Base-by-base conservation (phyloP, 2,888 invertebrate genomes). In the Linnaemya vulpina region DNA sequence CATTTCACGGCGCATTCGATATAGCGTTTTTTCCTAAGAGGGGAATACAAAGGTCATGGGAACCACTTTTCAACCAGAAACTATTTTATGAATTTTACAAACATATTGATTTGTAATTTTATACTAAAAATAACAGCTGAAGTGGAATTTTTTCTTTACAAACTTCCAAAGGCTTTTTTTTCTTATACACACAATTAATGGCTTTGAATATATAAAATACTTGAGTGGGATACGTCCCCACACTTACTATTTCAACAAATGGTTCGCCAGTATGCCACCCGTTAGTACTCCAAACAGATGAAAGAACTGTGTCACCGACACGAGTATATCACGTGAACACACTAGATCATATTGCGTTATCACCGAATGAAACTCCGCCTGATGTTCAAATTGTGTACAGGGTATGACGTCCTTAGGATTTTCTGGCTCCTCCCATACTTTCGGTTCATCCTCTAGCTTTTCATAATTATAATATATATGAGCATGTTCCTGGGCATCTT, bases 241-340 rank as follows among this genome's bases (percentile, higher is more conserved):
- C 20, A 90, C 92, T 90, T 90, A 92, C 92, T 91, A 90, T 87
- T 92, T 92, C 40, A 93, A 89, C 53, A 93, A 87, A 86, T 92
- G 91, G 77, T 92, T 91, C 58, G 93, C 93, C 73, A 93, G 78
- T 79, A 93, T 90, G 58, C 93, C 93, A n/a, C 93, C 93, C 3
- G 92, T 90, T 9, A 93, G 89, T 8, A 93, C 93, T n/a, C 93
- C 93, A 86, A 93, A 92, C 46, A 93, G 88, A 88, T 93, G 93
- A 89, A 93, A 93, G 89, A 93, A 93, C 87, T 93, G 93, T n/a
- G 93, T 93, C 17, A 93, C 92, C 49, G 93, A 92, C 46, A 93
- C 92, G 20, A 93, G 89, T 71, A 93, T 93, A 86, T 92, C 92
- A 55, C 92, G 90, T n/a, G 93, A 92, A 87, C 93, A 92, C 11